Evolutionary conservation across 2,888 invertebrate genomes (phyloP).

Genomic region (Branchellion lobata): DNA sequence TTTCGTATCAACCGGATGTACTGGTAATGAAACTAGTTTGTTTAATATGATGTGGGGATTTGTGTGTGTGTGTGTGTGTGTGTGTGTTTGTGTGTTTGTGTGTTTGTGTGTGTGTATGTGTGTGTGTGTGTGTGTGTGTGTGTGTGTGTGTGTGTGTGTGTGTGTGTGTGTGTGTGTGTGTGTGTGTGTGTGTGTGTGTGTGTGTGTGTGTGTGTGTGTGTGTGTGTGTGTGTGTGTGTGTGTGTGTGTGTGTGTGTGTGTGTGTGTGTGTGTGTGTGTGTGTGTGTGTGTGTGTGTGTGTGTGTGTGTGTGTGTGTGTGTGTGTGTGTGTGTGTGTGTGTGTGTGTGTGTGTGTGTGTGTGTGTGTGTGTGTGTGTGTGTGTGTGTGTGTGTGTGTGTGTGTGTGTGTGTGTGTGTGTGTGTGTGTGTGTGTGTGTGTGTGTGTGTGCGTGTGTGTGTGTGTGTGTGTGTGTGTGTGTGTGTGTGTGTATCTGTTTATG

Average conservation of each 20-base stretch:
- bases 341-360: constrained; percentile 18
- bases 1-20: too few relatives aligned
- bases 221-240: constrained; percentile 18
- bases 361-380: constrained; percentile 18
- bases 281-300: constrained; percentile 18
- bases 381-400: constrained; percentile 18
- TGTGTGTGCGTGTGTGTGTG: constrained; percentile 14
- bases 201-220: constrained; percentile 18
- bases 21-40: too few relatives aligned
- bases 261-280: constrained; percentile 18
- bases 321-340: constrained; percentile 18
- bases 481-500: constrained; percentile 6
- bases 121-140: constrained; percentile 18
- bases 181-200: constrained; percentile 18
- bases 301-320: constrained; percentile 18
- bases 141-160: constrained; percentile 16
- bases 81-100: background rate
- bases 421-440: constrained; percentile 18
- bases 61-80: too few relatives aligned
- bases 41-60: too few relatives aligned
- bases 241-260: constrained; percentile 18
- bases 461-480: constrained; percentile 18
- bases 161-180: constrained; percentile 14
- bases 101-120: constrained; percentile 5
- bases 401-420: constrained; percentile 18